phyloP scores from a whole-genome alignment of 2,888 invertebrate genomes.

The Orthonevra nobilis region DNA sequence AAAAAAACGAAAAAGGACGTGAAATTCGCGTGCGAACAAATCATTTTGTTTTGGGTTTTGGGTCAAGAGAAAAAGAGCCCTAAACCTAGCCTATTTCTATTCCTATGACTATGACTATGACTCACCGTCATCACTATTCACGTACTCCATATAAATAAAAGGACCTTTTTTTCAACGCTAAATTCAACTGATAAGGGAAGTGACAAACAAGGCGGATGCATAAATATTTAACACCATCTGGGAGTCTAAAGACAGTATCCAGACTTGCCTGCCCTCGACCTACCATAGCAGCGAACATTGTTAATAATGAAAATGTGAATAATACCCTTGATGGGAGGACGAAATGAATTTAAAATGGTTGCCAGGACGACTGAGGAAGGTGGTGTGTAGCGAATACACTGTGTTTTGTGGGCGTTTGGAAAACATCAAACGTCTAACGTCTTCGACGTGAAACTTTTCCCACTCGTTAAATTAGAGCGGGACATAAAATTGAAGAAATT shows the following conservation, averaged over 20 bases:
- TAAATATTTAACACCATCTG: conserved; percentile 31
- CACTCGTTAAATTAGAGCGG: conserved; percentile 16
- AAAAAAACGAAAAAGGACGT: conserved; percentile 23
- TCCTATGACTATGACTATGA: background rate
- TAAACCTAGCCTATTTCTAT: too few relatives aligned
- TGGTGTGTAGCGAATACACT: background rate
- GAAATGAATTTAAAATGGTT: conserved; percentile 32
- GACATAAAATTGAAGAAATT: conserved; percentile 25
- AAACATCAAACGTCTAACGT: conserved; percentile 26
- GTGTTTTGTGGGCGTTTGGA: background rate
- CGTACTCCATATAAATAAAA: conserved; percentile 12
- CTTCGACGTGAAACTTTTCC: conserved; percentile 17
- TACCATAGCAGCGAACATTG: background rate
- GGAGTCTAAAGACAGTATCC: background rate
- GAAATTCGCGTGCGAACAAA: conserved; percentile 75
- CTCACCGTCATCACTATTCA: too few relatives aligned
- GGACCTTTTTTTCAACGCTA: conserved; percentile 1
- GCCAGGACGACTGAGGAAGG: background rate
- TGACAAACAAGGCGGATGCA: conserved; percentile 8
- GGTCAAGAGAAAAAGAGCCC: conserved; percentile 76
- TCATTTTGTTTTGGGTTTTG: conserved; percentile 79
- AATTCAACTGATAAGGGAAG: conserved; percentile 29
- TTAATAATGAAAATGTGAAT: conserved; percentile 46
- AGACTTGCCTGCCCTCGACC: too few relatives aligned
- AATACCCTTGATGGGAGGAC: background rate